Percentiles rank a stretch among this genome's conserved stretches.
These are phyloP conservation scores for Eupelmus urozonus DNA, from an alignment of 2,888 invertebrate species.

Conservation along the genomic window DNA sequence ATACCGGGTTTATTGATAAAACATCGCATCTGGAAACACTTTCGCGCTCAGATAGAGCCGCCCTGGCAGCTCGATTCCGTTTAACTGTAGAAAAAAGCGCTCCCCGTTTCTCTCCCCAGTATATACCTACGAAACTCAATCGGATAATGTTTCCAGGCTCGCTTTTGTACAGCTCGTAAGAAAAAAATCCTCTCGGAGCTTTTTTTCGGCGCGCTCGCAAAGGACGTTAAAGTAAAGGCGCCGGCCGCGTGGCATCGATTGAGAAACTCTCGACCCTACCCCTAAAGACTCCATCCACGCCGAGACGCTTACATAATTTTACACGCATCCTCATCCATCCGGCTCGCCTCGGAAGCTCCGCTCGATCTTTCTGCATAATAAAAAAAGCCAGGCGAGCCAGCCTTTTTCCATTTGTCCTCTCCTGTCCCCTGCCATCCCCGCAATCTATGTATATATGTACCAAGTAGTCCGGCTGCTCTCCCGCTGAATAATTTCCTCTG, in stretches of 20 bases:
- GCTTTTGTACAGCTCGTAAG: not conserved
- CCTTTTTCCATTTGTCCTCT: slow-evolving; percentile 13
- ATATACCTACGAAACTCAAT: not conserved
- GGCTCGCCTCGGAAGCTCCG: slow-evolving; percentile 11
- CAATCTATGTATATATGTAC: slow-evolving; percentile 19
- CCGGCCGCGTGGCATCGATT: slow-evolving; percentile 22
- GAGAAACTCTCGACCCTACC: slow-evolving; percentile 1
- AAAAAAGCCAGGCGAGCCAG: slow-evolving; percentile 22
- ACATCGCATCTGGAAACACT: too few relatives aligned
- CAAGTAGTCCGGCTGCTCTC: slow-evolving; percentile 31
- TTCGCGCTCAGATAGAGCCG: too few relatives aligned
- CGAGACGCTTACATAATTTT: slow-evolving; percentile 30
- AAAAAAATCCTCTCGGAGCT: too few relatives aligned
- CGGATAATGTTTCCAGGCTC: not conserved
- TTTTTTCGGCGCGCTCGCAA: too few relatives aligned
- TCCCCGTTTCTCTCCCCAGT: too few relatives aligned
- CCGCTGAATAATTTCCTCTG: slow-evolving; percentile 54
- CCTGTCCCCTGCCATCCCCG: not conserved
- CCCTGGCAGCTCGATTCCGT: too few relatives aligned
- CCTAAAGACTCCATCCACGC: slow-evolving; percentile 4
- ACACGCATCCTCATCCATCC: slow-evolving; percentile 12
- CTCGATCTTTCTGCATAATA: slow-evolving; percentile 34
- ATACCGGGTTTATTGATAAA: too few relatives aligned
- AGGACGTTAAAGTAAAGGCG: not conserved
- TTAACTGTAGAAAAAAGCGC: too few relatives aligned